These are phyloP conservation scores for Camponotus fellah DNA, from an alignment of 2,888 invertebrate genomes.

Conservation along the genomic window DNA sequence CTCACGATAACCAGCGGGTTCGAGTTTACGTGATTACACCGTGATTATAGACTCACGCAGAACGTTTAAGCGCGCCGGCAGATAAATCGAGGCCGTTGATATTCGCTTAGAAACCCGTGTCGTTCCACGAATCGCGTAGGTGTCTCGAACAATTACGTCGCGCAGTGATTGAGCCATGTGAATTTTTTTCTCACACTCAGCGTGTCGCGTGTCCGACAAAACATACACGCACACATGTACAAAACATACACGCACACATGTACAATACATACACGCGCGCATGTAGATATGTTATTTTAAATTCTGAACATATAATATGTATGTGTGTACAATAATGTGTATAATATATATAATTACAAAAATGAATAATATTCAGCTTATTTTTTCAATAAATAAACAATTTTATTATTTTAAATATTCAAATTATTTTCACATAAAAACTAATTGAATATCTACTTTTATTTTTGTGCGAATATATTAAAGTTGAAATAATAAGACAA, in stretches of 20 bases:
- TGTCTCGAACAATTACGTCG: conserved; percentile 46
- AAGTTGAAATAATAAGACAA: conserved; percentile 6
- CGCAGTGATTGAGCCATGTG: neutral
- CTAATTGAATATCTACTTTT: neutral
- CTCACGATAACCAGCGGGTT: conserved; percentile 54
- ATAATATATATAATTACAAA: neutral
- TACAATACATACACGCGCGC: neutral
- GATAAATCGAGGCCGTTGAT: conserved; percentile 51
- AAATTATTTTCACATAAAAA: conserved; percentile 32
- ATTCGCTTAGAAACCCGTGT: conserved; percentile 56
- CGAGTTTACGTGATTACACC: conserved; percentile 52
- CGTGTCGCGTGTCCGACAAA: neutral
- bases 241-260: neutral
- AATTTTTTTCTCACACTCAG: conserved; percentile 39
- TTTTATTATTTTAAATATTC: neutral
- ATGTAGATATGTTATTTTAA: conserved; percentile 12
- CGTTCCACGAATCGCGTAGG: conserved; percentile 31
- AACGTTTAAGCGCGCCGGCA: conserved; percentile 44
- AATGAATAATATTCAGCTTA: conserved; percentile 6
- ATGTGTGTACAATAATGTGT: neutral
- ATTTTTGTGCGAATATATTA: neutral
- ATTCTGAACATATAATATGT: neutral
- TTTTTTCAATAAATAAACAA: neutral
- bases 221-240: neutral
- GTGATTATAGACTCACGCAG: conserved; percentile 55